Evolutionary conservation across 2,797 vertebrate species (phyloP).

Genomic region (Lagodon rhomboides): DNA sequence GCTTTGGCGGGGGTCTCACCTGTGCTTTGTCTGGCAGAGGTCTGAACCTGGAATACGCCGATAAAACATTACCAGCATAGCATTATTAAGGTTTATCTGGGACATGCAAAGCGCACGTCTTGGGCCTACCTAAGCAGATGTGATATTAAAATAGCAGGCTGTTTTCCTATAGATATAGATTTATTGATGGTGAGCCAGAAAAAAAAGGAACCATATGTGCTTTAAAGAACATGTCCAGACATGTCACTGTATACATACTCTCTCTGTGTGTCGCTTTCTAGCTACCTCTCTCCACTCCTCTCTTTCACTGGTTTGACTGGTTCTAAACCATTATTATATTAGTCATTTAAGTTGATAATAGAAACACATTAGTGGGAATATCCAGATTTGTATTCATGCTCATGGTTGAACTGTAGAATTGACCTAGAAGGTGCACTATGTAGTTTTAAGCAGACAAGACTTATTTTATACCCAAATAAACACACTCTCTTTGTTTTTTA

Average conservation of each 20-base stretch:
- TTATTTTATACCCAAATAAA: too few relatives aligned
- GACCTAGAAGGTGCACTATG: too few relatives aligned
- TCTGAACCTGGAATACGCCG: neutral
- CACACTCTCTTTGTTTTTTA: too few relatives aligned
- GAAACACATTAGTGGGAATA: neutral
- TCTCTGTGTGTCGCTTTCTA: neutral
- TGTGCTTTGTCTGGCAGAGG: slow-evolving; percentile 65
- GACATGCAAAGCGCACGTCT: neutral
- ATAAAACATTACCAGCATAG: neutral
- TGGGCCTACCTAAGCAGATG: neutral
- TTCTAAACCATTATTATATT: neutral
- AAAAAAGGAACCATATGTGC: slow-evolving; percentile 47
- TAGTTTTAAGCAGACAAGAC: too few relatives aligned
- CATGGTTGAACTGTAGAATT: neutral
- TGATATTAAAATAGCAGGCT: fast-evolving
- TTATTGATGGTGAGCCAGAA: slow-evolving; percentile 3
- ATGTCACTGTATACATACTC: slow-evolving; percentile 5
- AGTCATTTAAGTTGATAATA: neutral
- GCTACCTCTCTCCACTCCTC: neutral
- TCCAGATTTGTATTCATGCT: neutral
- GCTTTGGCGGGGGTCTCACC: slow-evolving; percentile 48
- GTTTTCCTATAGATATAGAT: neutral
- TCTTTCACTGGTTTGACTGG: neutral
- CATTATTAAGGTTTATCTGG: neutral
- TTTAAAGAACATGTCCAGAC: slow-evolving; percentile 60